Evolutionary conservation across 2,888 invertebrate genomes (phyloP).

Genomic region (Acronicta alni): DNA sequence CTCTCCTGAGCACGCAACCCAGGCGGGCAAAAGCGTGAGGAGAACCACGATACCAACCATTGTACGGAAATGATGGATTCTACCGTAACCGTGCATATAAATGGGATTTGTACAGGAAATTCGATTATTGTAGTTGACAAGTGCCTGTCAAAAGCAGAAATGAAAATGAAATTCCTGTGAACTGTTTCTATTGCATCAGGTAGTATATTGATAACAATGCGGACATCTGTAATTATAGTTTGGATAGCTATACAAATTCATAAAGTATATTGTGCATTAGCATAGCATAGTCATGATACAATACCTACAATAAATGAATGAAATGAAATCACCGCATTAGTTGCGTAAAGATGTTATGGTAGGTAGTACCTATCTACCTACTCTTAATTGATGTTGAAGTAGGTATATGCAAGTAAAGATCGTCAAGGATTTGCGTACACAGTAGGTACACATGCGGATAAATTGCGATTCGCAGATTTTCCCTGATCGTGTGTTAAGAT

Average conservation of each 20-base stretch:
- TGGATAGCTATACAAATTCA: constrained; percentile 1
- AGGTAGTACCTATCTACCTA: not conserved
- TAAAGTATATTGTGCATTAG: constrained; percentile 1
- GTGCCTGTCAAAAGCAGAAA: constrained; percentile 63
- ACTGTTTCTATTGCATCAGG: constrained; percentile 34
- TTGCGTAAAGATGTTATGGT: not conserved
- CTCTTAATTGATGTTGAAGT: not conserved
- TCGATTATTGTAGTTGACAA: constrained; percentile 69
- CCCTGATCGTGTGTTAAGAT: no score
- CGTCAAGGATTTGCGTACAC: constrained; percentile 7
- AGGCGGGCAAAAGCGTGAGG: constrained; percentile 64
- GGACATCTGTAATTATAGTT: constrained; percentile 14
- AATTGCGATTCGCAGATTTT: no score
- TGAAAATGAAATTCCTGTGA: constrained; percentile 47
- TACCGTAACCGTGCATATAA: constrained; percentile 58
- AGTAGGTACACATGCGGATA: no score
- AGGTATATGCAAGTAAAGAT: not conserved
- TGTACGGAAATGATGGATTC: constrained; percentile 46
- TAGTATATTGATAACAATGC: constrained; percentile 26
- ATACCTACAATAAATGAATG: not conserved
- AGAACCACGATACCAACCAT: constrained; percentile 67
- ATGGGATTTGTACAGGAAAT: constrained; percentile 70
- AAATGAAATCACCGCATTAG: constrained; percentile 1
- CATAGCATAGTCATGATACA: not conserved
- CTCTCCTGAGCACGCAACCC: constrained; percentile 71